Conservation (phyloP, 2,113 vertebrate species). For the Isichthys henryi region DNA sequence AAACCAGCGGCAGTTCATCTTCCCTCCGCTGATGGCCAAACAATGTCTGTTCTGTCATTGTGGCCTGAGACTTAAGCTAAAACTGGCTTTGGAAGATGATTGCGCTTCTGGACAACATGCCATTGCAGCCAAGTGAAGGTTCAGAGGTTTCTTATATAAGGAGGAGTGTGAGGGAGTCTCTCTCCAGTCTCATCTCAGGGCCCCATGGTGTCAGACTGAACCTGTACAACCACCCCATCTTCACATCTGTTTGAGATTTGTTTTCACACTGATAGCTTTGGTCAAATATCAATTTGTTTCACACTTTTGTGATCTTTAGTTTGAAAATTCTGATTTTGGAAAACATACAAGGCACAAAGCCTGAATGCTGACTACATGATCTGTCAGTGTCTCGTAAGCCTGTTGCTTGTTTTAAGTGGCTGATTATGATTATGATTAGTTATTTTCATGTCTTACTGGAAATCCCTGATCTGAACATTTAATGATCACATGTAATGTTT, state of each 20-base stretch:
- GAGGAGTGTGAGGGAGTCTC: slow-evolving; percentile 42
- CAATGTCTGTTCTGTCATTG: background rate
- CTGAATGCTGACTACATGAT: background rate
- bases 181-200: slow-evolving; percentile 44
- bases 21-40: background rate
- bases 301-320: background rate
- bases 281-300: background rate
- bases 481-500: background rate
- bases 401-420: background rate
- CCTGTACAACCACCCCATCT: slow-evolving; percentile 23
- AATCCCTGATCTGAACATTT: background rate
- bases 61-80: slow-evolving; percentile 19
- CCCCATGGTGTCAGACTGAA: slow-evolving; percentile 48
- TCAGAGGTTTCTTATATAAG: slow-evolving; percentile 27
- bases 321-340: background rate
- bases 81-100: slow-evolving; percentile 21
- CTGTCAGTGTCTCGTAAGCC: background rate
- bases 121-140: slow-evolving; percentile 30
- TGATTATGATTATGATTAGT: background rate
- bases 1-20: background rate
- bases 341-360: background rate
- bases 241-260: slow-evolving; percentile 12
- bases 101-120: slow-evolving; percentile 27
- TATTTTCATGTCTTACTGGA: background rate
- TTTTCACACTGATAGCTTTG: background rate